Evolutionary conservation across 1,140 invertebrate genomes (phyloP), one percentile per base, ranked within the genome.

Genomic region (Drosophila mauritiana): DNA sequence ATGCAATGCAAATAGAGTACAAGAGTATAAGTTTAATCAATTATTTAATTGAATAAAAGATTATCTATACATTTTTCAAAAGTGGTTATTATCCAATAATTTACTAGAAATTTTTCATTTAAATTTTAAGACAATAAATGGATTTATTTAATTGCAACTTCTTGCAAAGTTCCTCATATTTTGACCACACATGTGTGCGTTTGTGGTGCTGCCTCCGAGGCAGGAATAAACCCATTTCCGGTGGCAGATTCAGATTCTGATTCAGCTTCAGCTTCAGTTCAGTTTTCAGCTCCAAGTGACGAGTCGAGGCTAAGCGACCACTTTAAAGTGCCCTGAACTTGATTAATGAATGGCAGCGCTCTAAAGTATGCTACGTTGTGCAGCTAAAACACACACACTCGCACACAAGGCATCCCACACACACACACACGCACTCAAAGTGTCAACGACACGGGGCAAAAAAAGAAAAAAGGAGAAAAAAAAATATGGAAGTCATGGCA

Each of bases 321-420:
- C 82, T 86, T 86, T 86, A 86, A 86, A 86, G 82, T 86, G 82
- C 82, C 69, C 78, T 81, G 82, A 86, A 85, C 82, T 86, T 86
- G 82, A 86, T 86, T 86, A 86, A 86, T 86, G 82, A 85, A 85
- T 86, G 82, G 61, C 82, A 61, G 73, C 65, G 74, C 82, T 81
- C 68, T 53, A 86, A 86, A 86, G 78, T 86, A 75, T 86, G 82
- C 82, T 81, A 86, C 58, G 69, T 27, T 57, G 65, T 75, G 65
- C 76, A 49, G 43, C 17, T 31, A 74, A 54, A 58, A 52, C 57
- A 49, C 49, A 25, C 45, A 46, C 51, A 63, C 63, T 6, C 27
- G 6, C 27, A 31, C 27, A 10, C 25, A 25, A 62, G 31, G 49
- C 34, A 61, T n/a, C 20, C 13, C 34, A 15, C 53, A 40, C 15